These are phyloP conservation scores for Tonatia bakeri DNA, from an alignment of 2,113 vertebrate species.

Conservation along the genomic window DNA sequence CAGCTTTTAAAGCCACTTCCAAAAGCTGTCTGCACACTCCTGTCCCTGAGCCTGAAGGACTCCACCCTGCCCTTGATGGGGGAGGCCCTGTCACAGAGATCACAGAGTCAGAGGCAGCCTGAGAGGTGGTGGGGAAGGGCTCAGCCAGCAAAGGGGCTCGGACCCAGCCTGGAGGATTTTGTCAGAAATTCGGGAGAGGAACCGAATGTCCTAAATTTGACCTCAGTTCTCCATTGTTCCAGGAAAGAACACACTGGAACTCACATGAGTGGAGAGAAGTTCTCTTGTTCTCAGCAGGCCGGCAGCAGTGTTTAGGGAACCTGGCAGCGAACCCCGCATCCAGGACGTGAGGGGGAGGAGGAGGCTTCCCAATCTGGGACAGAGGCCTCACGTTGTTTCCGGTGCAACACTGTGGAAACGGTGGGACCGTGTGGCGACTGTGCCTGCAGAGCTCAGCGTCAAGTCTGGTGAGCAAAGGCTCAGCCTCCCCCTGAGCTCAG, in stretches of 20 bases:
- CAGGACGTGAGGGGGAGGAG: no score
- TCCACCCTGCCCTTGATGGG: not conserved
- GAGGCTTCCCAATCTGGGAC: no score
- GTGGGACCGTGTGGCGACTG: not conserved
- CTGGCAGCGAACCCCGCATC: not conserved
- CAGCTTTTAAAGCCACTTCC: not conserved
- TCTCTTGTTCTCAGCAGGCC: not conserved
- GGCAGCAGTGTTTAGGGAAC: not conserved
- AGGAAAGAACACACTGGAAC: conserved; percentile 2
- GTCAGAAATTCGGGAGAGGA: conserved; percentile 46
- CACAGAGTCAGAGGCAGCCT: not conserved
- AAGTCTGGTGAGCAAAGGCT: not conserved
- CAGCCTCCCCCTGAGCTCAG: not conserved
- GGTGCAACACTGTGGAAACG: fast-evolving
- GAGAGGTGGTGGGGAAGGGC: not conserved
- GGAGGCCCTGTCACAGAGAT: not conserved
- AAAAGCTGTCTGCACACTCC: not conserved
- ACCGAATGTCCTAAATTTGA: conserved; percentile 40
- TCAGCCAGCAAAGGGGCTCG: not conserved
- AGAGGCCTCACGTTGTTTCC: not conserved
- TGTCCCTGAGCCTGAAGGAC: not conserved
- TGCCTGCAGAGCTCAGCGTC: not conserved
- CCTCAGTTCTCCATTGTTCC: conserved; percentile 29
- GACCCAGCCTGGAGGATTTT: conserved; percentile 28
- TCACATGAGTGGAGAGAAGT: not conserved